Percentiles rank a stretch among this genome's conserved stretches.
Conservation (phyloP, 1,140 invertebrate species). For the Diabrotica undecimpunctata region DNA sequence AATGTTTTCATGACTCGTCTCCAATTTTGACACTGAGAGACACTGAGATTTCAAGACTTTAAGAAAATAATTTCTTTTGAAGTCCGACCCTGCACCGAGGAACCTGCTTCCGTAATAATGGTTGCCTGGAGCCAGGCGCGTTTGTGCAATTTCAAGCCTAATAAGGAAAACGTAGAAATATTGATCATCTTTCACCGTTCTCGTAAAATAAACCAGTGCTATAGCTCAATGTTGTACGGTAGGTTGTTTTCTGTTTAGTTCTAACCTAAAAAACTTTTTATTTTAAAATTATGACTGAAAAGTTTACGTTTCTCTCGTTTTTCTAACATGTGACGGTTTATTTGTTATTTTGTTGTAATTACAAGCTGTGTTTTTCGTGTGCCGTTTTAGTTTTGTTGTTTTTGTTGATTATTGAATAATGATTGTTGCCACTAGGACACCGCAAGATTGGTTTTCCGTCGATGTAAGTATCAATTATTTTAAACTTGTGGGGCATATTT, state of each 20-base stretch:
- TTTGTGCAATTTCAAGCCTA: slow-evolving; percentile 1
- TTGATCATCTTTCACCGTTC: slow-evolving; percentile 27
- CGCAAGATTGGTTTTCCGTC: slow-evolving; percentile 30
- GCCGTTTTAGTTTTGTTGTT: slow-evolving; percentile 5
- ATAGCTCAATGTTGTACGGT: slow-evolving; percentile 28
- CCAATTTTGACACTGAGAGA: too few species aligned
- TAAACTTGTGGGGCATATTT: neutral
- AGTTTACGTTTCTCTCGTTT: slow-evolving; percentile 11
- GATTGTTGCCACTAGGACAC: slow-evolving; percentile 30
- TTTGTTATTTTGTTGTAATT: slow-evolving; percentile 4
- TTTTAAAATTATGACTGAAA: slow-evolving; percentile 22
- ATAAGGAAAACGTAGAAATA: slow-evolving; percentile 31
- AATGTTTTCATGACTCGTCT: too few species aligned
- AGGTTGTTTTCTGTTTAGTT: slow-evolving; percentile 35
- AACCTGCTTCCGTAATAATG: neutral
- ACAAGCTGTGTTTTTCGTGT: slow-evolving; percentile 13
- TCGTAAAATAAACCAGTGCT: slow-evolving; percentile 23
- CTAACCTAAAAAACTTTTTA: slow-evolving; percentile 32
- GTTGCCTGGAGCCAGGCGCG: neutral
- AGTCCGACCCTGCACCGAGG: too few species aligned
- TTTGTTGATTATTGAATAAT: slow-evolving; percentile 17
- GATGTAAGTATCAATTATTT: slow-evolving; percentile 29
- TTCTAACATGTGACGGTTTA: slow-evolving; percentile 10
- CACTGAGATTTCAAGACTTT: too few species aligned
- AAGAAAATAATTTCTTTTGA: too few species aligned